Evolutionary conservation across 1,140 invertebrate genomes (phyloP), one percentile per base, ranked within the genome.

Genomic region (Nasonia longicornis): DNA sequence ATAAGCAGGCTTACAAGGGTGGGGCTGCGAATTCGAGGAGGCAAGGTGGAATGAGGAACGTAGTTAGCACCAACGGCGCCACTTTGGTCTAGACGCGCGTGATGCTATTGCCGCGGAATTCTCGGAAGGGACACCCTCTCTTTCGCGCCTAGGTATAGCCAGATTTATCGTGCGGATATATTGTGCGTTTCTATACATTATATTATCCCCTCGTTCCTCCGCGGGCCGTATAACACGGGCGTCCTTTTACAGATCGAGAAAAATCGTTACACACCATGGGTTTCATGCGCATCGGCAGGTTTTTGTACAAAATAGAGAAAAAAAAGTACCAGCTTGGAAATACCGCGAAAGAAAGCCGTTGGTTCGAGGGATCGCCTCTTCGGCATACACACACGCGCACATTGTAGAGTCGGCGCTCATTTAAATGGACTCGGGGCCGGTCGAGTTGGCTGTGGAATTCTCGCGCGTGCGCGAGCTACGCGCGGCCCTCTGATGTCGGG

Each of bases 21-120:
- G 20, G 22, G 6, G 58, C 20, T 22, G 63, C 22, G 14, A 26
- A 10, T 29, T 29, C 11, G 71, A 29, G 71, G 63, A 14, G 16
- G 3, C 63, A 69, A 72, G 63, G 38, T 31, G 52, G 22, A 79
- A 80, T 74, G 83, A 85, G 83, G 82, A 77, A 38, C 72, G 76
- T 83, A 84, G 84, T 86, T 84, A 84, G 83, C 83, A 84, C 82
- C 82, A 83, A 82, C 86, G 86, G 86, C 86, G 86, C 87, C 86
- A 86, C 85, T 84, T 86, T 83, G 79, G 80, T 81, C 84, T 83
- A 85, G 86, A 87, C 86, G 81, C 86, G 86, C 48, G 35, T 16
- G 48, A 38, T 38, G 38, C 38, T 38, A 10, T 42, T 11, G 38
- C 38, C 48, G 16, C 48, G 12, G 12, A 52, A 83, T 88, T 88